Base-by-base conservation (phyloP, 1,140 invertebrate genomes). In the Asobara japonica region DNA sequence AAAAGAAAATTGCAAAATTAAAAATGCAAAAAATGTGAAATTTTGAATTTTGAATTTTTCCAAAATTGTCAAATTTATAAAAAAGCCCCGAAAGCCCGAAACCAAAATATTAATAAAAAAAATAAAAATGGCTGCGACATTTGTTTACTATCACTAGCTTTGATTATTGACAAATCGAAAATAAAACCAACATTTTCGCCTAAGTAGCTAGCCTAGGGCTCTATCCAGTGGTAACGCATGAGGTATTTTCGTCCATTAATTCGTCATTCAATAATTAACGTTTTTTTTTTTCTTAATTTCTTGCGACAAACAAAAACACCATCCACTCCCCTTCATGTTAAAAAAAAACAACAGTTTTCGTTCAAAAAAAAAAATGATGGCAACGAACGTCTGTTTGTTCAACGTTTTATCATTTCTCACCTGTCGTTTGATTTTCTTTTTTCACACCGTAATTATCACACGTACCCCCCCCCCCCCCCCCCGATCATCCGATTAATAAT, bases 201-300 rank as follows among this genome's bases (percentile, higher is more conserved):
- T 81, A 78, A 56, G 81, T 80, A 83, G 81, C 79, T 83, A 83
- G 80, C 80, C 80, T 84, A 86, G 82, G 84, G 84, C 84, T 84
- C 82, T 85, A 84, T 86, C 79, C 81, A 85, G 80, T 86, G 85
- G 84, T 86, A 83, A 84, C 83, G 85, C 84, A 86, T 86, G 84
- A 86, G 84, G 84, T 86, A 85, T 85, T 85, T 82, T 82, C 82
- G 82, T 85, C 83, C 80, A 71, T 74, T 68, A 18, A 84, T 82
- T 84, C 82, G 82, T 84, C 80, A 83, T 81, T 82, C 75, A 81
- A 80, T 82, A 80, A 81, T 83, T 84, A 83, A 83, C 82, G 69
- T 71, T 80, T 77, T 56, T 56, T 18, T 56, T 56, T 27, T 25
- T 18, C 22, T 6, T 36, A 6, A 56, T 56, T 56, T 51, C 45